Evolutionary conservation across 2,797 vertebrate genomes (phyloP).

Genomic region (Oreochromis mossambicus): DNA sequence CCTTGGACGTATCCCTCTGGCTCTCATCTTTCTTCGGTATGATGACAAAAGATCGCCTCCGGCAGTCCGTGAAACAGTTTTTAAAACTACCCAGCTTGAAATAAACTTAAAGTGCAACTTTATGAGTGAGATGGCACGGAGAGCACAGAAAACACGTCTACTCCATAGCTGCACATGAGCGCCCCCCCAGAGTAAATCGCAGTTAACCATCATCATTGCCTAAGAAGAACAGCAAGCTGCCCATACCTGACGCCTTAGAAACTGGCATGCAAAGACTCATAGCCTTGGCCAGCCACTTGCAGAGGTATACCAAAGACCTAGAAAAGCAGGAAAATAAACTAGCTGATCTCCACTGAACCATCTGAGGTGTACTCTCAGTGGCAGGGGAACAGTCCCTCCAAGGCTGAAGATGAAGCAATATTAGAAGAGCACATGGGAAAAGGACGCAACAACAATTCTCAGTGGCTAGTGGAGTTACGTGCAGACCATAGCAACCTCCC

Average conservation of each 20-base stretch:
- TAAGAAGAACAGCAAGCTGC: neutral
- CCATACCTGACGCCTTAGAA: neutral
- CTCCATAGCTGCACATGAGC: no score
- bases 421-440: neutral
- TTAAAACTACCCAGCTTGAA: no score
- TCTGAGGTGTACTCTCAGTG: neutral
- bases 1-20: no score
- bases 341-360: neutral
- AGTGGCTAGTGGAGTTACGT: fast-evolving
- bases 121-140: no score
- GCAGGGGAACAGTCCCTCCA: neutral
- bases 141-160: no score
- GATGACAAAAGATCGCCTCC: no score
- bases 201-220: neutral
- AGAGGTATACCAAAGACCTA: neutral
- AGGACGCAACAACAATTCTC: neutral
- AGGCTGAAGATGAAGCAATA: neutral
- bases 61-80: no score
- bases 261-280: neutral
- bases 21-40: no score
- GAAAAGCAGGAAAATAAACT: neutral
- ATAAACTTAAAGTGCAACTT: no score
- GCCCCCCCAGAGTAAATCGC: no score
- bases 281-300: neutral
- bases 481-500: neutral